Conservation (phyloP, 2,113 vertebrate genomes). For the Pelecanus crispus region DNA sequence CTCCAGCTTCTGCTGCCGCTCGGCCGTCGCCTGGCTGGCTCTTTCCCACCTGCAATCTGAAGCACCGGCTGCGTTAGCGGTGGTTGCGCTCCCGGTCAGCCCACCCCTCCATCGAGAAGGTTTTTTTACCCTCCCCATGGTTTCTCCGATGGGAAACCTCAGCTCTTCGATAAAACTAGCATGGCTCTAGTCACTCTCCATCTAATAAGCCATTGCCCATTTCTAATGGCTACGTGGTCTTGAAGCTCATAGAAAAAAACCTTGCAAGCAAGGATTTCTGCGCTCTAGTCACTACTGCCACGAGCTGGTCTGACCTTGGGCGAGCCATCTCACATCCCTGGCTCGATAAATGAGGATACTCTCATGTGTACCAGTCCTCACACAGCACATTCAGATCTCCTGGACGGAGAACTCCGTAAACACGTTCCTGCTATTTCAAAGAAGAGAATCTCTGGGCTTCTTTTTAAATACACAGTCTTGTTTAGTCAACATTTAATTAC, state of each 20-base stretch:
- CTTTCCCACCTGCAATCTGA: slow-evolving; percentile 88
- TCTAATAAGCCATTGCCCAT: background rate
- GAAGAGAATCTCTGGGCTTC: slow-evolving; percentile 5
- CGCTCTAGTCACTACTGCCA: background rate
- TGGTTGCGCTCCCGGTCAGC: background rate
- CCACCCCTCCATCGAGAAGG: background rate
- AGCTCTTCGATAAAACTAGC: background rate
- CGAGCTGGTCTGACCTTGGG: background rate
- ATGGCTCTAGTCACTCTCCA: background rate
- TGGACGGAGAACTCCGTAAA: background rate
- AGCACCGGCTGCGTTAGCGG: background rate
- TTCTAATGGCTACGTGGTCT: background rate
- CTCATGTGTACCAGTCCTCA: background rate
- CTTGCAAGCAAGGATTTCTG: background rate
- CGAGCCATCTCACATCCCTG: background rate
- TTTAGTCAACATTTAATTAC: slow-evolving; percentile 31
- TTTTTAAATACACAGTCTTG: background rate
- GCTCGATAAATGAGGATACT: background rate
- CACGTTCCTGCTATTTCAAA: background rate
- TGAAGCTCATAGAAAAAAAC: background rate
- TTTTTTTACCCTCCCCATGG: background rate
- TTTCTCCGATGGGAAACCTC: background rate
- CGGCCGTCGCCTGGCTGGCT: slow-evolving; percentile 82
- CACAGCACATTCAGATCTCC: background rate
- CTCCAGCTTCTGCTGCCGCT: slow-evolving; percentile 90